phyloP scores from a whole-genome alignment of 2,113 vertebrate species.

The Dolichotis patagonum region DNA sequence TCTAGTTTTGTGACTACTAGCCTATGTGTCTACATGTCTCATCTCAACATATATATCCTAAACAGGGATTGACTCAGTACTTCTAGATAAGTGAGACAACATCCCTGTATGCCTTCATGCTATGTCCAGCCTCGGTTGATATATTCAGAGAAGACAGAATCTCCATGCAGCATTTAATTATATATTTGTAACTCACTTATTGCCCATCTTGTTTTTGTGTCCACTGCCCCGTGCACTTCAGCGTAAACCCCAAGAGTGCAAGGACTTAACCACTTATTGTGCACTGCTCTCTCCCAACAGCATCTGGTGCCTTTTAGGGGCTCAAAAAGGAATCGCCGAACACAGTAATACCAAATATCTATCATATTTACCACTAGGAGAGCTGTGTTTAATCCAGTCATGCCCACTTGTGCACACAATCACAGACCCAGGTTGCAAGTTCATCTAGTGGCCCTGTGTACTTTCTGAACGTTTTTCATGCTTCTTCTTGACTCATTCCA shows the following conservation, averaged over 20 bases:
- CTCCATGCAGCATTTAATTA: background rate
- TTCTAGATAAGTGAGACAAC: background rate
- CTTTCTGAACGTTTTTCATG: background rate
- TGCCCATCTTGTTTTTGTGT: background rate
- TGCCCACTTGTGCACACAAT: background rate
- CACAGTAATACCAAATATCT: background rate
- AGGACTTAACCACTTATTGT: background rate
- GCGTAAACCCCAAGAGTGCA: background rate
- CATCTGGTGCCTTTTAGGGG: background rate
- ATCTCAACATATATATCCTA: conserved; percentile 5
- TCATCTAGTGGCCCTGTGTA: background rate
- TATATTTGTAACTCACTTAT: background rate
- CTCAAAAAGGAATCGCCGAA: background rate
- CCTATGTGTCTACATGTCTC: background rate
- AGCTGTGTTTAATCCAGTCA: background rate
- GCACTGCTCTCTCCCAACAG: background rate
- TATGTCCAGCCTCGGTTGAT: background rate
- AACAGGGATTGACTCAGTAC: background rate
- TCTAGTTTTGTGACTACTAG: conserved; percentile 9
- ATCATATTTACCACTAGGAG: too few species aligned
- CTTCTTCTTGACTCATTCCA: background rate
- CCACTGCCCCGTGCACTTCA: background rate
- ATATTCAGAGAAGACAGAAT: background rate
- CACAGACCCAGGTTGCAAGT: background rate
- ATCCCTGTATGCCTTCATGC: background rate